Evolutionary conservation across 1,140 invertebrate genomes (phyloP).

Genomic region (Armadillidium nasatum): DNA sequence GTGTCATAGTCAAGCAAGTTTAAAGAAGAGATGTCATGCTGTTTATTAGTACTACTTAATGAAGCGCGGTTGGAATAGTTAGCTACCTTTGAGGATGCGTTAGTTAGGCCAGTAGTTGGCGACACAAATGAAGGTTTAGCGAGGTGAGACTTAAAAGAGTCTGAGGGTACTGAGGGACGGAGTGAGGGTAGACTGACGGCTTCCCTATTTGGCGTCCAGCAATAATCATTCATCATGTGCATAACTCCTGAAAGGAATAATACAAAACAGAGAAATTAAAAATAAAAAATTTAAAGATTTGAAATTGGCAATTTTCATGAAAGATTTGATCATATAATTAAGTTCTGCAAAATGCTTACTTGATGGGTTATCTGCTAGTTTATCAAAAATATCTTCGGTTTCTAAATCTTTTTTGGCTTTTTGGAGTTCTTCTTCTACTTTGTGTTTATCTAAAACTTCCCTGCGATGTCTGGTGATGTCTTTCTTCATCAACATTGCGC

Average conservation of each 20-base stretch:
- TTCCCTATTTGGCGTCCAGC: conserved; percentile 31
- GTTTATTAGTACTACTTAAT: conserved; percentile 33
- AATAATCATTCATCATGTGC: conserved; percentile 36
- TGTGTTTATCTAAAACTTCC: conserved; percentile 55
- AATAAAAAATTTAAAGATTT: too few species aligned
- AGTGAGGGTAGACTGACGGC: conserved; percentile 34
- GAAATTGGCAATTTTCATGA: too few species aligned
- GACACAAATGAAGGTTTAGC: conserved; percentile 38
- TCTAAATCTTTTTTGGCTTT: conserved; percentile 62
- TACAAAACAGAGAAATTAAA: too few species aligned
- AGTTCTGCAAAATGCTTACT: conserved; percentile 43
- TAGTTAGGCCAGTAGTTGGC: conserved; percentile 32
- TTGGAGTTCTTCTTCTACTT: conserved; percentile 60
- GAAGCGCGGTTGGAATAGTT: conserved; percentile 33
- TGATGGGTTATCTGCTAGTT: conserved; percentile 54
- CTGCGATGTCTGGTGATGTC: conserved; percentile 34
- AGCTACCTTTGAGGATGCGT: conserved; percentile 38
- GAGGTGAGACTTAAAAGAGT: conserved; percentile 37
- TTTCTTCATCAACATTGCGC: conserved; percentile 57
- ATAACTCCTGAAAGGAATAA: conserved; percentile 33
- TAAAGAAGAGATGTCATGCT: background rate
- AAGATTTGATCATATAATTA: too few species aligned
- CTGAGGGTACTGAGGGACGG: conserved; percentile 28
- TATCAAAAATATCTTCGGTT: conserved; percentile 59
- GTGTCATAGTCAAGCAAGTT: background rate